These are phyloP conservation scores for Luehdorfia chinensis DNA, from an alignment of 1,140 invertebrate genomes.

Conservation along the genomic window DNA sequence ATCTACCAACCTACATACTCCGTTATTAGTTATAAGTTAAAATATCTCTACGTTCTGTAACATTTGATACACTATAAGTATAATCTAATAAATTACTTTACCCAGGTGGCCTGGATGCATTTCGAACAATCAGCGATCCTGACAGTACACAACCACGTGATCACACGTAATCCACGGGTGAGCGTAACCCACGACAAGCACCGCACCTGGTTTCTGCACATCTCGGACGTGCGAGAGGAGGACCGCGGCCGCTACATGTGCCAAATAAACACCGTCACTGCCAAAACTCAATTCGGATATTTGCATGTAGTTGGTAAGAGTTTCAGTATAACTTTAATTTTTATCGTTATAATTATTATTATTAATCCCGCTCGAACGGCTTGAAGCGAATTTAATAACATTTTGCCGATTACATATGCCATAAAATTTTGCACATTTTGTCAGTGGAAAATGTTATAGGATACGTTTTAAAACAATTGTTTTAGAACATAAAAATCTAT, in stretches of 20 bases:
- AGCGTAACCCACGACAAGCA: conserved; percentile 92
- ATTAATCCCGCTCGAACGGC: too few relatives aligned
- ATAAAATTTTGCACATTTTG: too few relatives aligned
- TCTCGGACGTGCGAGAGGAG: conserved; percentile 92
- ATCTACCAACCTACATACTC: too few relatives aligned
- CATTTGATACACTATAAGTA: too few relatives aligned
- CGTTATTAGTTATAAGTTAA: too few relatives aligned
- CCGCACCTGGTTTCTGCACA: conserved; percentile 93
- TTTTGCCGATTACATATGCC: too few relatives aligned
- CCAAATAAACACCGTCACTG: conserved; percentile 96
- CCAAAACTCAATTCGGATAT: conserved; percentile 94
- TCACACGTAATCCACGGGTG: conserved; percentile 94
- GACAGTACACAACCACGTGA: conserved; percentile 94
- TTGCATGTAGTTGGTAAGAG: conserved; percentile 94
- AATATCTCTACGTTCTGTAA: too few relatives aligned
- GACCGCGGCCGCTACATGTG: conserved; percentile 97
- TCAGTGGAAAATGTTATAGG: too few relatives aligned
- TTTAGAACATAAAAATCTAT: too few relatives aligned
- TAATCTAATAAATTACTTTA: conserved; percentile 2
- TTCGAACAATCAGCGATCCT: conserved; percentile 96
- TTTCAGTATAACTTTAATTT: neutral
- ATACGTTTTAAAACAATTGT: too few relatives aligned
- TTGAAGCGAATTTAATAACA: too few relatives aligned
- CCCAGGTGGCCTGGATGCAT: conserved; percentile 95
- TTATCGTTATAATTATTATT: too few relatives aligned